Conservation (phyloP, 1,140 invertebrate genomes). For the Chrysopa pallens region DNA sequence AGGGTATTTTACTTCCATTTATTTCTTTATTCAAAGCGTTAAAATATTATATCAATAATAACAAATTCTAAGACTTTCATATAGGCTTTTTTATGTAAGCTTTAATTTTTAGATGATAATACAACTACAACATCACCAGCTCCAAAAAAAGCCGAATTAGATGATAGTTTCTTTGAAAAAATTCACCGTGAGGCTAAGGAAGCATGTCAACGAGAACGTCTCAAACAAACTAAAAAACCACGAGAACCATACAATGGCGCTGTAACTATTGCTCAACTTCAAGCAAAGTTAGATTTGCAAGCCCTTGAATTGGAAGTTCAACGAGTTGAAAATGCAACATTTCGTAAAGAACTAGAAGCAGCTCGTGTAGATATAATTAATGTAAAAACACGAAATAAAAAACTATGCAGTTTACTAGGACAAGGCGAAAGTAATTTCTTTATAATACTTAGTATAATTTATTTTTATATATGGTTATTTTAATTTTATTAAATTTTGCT, state of each 20-base stretch:
- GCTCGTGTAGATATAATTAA: conserved; percentile 46
- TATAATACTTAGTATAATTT: conserved; percentile 6
- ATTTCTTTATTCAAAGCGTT: no score
- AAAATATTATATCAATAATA: no score
- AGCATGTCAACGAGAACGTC: neutral
- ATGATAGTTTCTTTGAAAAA: neutral
- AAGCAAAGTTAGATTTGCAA: conserved; percentile 44
- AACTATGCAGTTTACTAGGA: conserved; percentile 54
- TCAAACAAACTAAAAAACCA: conserved; percentile 10
- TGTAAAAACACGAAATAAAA: conserved; percentile 61
- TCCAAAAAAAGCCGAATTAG: neutral
- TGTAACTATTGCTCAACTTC: conserved; percentile 34
- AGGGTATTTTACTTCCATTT: no score
- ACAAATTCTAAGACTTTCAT: no score
- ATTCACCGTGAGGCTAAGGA: neutral
- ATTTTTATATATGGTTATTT: conserved; percentile 1
- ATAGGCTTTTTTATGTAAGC: no score
- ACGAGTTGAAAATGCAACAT: conserved; percentile 38
- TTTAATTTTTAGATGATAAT: no score
- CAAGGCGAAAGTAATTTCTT: conserved; percentile 55
- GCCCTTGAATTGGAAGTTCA: conserved; percentile 46
- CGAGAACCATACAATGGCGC: conserved; percentile 28
- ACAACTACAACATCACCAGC: no score
- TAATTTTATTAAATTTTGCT: conserved; percentile 2
- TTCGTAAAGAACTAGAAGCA: conserved; percentile 38